These are phyloP conservation scores for Thunnus thynnus DNA, from an alignment of 2,113 vertebrate genomes.

Conservation along the genomic window DNA sequence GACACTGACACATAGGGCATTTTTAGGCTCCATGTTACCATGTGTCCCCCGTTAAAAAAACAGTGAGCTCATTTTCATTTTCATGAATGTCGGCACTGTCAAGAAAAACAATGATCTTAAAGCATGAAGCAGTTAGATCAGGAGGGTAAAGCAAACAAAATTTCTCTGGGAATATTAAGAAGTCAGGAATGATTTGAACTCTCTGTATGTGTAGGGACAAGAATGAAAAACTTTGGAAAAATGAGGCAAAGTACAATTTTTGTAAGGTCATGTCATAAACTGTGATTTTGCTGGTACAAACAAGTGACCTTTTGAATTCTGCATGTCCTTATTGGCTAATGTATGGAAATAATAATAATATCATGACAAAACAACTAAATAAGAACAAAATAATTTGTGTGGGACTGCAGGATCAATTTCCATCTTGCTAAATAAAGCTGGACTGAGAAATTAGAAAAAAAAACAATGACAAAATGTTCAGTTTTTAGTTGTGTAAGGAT, in stretches of 20 bases:
- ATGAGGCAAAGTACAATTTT: not conserved
- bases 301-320: not conserved
- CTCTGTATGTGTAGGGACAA: not conserved
- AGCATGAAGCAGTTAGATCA: not conserved
- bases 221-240: not conserved
- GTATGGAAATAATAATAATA: not conserved
- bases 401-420: not conserved
- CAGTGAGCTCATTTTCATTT: slow-evolving; percentile 6
- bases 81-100: not conserved
- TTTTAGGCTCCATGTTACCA: slow-evolving; percentile 41
- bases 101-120: not conserved
- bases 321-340: not conserved
- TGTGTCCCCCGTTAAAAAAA: slow-evolving; percentile 4
- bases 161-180: not conserved
- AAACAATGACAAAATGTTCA: not conserved
- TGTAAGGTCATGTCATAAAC: not conserved
- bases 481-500: not conserved
- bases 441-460: not conserved
- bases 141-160: not conserved
- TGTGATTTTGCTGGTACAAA: too few species aligned
- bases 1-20: slow-evolving; percentile 52
- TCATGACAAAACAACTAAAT: not conserved
- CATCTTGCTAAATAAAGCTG: not conserved
- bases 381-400: not conserved
- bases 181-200: not conserved